phyloP scores from a whole-genome alignment of 30 jellyfish, hydroid and myxozoan species.

The Turritopsis dohrnii region DNA sequence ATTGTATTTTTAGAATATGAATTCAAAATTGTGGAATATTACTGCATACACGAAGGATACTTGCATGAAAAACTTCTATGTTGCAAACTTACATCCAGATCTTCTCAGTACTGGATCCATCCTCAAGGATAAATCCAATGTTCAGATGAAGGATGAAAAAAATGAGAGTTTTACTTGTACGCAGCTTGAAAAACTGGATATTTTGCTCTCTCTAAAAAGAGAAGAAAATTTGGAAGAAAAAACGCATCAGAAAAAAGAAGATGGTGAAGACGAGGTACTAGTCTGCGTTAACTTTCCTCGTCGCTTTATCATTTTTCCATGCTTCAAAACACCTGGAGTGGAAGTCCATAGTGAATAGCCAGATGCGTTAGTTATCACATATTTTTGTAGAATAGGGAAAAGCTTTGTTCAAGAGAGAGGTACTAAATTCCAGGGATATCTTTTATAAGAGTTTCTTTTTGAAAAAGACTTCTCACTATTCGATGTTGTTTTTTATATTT shows the following conservation, averaged over 20 bases:
- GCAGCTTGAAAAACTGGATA: constrained; percentile 22
- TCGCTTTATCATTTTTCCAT: no score
- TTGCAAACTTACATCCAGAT: neutral
- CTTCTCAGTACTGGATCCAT: neutral
- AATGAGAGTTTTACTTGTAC: constrained; percentile 17
- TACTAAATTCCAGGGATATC: no score
- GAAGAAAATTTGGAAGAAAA: no score
- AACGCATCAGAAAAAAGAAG: neutral
- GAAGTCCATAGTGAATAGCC: no score
- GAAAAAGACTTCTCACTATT: no score
- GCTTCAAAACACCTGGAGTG: no score
- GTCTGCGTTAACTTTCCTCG: no score
- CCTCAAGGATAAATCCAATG: neutral
- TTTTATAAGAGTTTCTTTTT: no score
- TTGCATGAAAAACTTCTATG: neutral
- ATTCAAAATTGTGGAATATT: neutral
- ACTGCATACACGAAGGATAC: neutral
- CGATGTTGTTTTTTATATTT: no score
- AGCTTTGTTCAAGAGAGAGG: no score
- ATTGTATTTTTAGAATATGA: neutral
- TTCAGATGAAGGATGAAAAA: neutral
- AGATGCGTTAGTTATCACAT: no score
- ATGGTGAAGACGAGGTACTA: neutral
- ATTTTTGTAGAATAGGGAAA: no score
- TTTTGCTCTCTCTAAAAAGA: neutral